Evolutionary conservation across 2,113 vertebrate genomes (phyloP), one percentile per base, ranked within the genome.

Genomic region (Oreochromis niloticus): DNA sequence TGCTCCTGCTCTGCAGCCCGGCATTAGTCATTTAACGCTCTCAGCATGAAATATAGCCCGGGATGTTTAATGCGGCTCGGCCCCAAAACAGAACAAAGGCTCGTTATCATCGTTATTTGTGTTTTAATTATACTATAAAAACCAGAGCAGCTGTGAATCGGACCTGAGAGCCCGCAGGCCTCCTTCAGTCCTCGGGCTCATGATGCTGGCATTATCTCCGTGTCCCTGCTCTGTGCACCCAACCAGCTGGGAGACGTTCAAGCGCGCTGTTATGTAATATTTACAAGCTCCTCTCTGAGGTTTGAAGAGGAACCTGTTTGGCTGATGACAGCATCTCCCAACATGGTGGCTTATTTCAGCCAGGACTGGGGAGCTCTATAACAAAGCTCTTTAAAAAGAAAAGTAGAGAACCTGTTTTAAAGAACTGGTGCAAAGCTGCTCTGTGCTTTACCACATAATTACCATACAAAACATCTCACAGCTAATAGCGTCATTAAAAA

Each of bases 191-290:
- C 43, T n/a, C 43, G 16, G 43, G 11, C 7, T 4, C 52, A 39
- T 36, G 52, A 84, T 89, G 80, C 22, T 89, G 83, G 85, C 68
- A 80, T 61, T 8, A 27, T 32, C n/a, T 89, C n/a, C 81, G 13
- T 43, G 84, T 89, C 46, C 80, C 56, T 71, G 56, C 63, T 79
- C 87, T 59, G 36, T 63, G 22, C 52, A 57, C 46, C 46, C 30
- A 83, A 83, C 75, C 83, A 80, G 87, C 87, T 82, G 89, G 82
- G 34, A 80, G 85, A 56, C 36, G 75, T 91, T 86, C 89, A 91
- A 86, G 56, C 84, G 56, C 56, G 56, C 13, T 27, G 50, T 93
- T 93, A 93, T 89, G 87, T 88, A 94, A 94, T 86, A 84, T 85
- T 87, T 63, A 86, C 78, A 82, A 39, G 50, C 83, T 88, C 84